Evolutionary conservation across 53 echinoderm and acorn worm species (phyloP).

Genomic region (Holothuria leucospilota): DNA sequence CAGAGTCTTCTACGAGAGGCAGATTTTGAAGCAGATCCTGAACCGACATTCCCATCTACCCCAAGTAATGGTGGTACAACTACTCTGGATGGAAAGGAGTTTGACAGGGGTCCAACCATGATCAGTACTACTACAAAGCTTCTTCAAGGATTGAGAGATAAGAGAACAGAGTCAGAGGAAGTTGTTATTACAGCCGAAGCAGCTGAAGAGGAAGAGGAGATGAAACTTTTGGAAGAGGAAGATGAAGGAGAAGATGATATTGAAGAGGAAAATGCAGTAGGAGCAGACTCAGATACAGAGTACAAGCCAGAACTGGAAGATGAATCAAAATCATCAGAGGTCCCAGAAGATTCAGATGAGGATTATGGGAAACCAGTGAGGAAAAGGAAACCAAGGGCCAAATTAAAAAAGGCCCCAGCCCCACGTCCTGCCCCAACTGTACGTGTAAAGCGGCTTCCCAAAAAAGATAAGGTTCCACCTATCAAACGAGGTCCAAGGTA

Average conservation of each 20-base stretch:
- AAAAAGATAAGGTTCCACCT: background rate
- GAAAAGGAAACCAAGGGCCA: slow-evolving; percentile 8
- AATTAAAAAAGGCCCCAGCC: background rate
- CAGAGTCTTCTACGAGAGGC: slow-evolving; percentile 30
- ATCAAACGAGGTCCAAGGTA: slow-evolving; percentile 22
- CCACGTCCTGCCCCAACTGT: background rate
- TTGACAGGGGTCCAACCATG: background rate
- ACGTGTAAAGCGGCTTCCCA: background rate
- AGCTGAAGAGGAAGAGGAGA: background rate
- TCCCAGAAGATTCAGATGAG: slow-evolving; percentile 11
- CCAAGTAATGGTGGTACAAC: slow-evolving; percentile 17
- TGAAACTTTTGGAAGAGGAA: background rate
- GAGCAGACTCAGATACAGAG: no score
- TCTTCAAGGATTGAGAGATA: background rate
- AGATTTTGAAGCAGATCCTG: slow-evolving; percentile 19
- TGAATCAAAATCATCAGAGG: slow-evolving; percentile 26
- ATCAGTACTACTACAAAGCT: slow-evolving; percentile 42
- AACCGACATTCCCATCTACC: slow-evolving; percentile 19
- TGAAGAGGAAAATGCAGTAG: slow-evolving; percentile 11
- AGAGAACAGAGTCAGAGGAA: background rate
- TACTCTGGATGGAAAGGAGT: background rate
- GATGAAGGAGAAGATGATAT: slow-evolving; percentile 12
- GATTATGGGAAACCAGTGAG: slow-evolving; percentile 23
- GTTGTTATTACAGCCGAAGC: background rate
- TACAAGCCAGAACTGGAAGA: background rate